Evolutionary conservation across 1,140 invertebrate species (phyloP).

Genomic region (Drosophila rhopaloa): DNA sequence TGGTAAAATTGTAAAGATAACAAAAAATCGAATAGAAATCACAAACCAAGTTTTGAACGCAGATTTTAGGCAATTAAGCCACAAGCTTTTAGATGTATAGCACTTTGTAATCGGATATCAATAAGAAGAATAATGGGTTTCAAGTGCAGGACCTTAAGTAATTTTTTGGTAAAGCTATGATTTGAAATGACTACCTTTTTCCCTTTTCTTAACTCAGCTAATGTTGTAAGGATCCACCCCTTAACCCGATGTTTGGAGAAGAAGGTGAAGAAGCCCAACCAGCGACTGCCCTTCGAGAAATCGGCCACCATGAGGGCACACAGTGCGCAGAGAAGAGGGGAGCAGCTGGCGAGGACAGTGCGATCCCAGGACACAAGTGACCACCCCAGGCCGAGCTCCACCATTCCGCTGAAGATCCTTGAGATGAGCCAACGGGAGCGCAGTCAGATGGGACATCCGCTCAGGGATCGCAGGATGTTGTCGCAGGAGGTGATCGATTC

Average conservation of each 20-base stretch:
- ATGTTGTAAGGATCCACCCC: neutral
- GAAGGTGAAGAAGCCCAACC: neutral
- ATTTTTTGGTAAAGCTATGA: too few relatives aligned
- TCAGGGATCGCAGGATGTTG: neutral
- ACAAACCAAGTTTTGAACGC: too few relatives aligned
- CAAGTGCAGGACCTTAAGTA: too few relatives aligned
- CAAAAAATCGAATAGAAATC: too few relatives aligned
- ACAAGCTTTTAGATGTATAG: too few relatives aligned
- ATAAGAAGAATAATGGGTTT: too few relatives aligned
- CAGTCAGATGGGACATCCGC: neutral
- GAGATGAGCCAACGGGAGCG: neutral
- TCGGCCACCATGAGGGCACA: neutral
- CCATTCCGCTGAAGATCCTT: constrained; percentile 3
- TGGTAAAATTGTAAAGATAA: too few relatives aligned
- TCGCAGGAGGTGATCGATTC: neutral
- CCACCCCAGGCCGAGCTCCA: too few relatives aligned
- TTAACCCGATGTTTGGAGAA: too few relatives aligned
- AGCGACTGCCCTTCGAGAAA: neutral
- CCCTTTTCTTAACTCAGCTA: neutral
- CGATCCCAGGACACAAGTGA: neutral
- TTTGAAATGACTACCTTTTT: too few relatives aligned
- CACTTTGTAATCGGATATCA: too few relatives aligned
- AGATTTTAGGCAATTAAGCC: too few relatives aligned
- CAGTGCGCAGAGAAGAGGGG: neutral
- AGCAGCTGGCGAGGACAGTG: neutral